Evolutionary conservation across 2,113 vertebrate species (phyloP), one percentile per base, ranked within the genome.

Genomic region (Nematolebias whitei): DNA sequence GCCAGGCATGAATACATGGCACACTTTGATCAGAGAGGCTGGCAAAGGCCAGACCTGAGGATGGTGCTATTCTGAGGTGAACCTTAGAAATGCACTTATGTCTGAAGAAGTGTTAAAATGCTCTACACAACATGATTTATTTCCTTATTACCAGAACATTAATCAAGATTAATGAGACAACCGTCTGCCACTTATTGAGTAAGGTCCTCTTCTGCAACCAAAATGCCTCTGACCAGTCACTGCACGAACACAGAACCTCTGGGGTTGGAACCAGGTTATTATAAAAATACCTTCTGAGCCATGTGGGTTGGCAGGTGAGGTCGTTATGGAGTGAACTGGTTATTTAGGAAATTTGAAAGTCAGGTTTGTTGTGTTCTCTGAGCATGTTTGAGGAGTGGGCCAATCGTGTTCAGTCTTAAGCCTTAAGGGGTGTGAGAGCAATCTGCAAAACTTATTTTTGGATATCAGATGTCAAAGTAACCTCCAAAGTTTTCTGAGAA

Each of bases 1-100:
- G 63, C 40, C 79, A 76, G 68, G 66, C 77, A 63, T 71, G 71
- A 50, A 63, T 24, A 62, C 68, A 57, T 14, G 3, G 52, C 71
- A 54, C 20, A 1, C 56, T 51, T 45, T 60, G 67, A 59, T 69
- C 63, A 57, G 43, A 0, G 18, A 71, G 53, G 68, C 52, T 19
- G 18, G 63, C 55, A 40, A 59, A 52, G 29, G 52, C 55, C 71
- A 55, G 52, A 60, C 68, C 65, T 15, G 40, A 55, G 61, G 53
- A 47, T 35, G 47, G 44, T 63, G 44, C 6, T 43, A 41, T 26
- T 71, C 66, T 63, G 39, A 5, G 43, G 19, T 22, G 51, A 54
- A 49, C 20, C 54, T 50, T 16, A 39, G 51, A 70, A 47, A 39
- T 47, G 58, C 15, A 15, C 43, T 13, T 38, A 22, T 39, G 22